A percentile compares a stretch with the other conserved stretches of the same genome.
Conservation (phyloP, 2,113 vertebrate genomes). For the Dunckerocampus dactyliophorus region DNA sequence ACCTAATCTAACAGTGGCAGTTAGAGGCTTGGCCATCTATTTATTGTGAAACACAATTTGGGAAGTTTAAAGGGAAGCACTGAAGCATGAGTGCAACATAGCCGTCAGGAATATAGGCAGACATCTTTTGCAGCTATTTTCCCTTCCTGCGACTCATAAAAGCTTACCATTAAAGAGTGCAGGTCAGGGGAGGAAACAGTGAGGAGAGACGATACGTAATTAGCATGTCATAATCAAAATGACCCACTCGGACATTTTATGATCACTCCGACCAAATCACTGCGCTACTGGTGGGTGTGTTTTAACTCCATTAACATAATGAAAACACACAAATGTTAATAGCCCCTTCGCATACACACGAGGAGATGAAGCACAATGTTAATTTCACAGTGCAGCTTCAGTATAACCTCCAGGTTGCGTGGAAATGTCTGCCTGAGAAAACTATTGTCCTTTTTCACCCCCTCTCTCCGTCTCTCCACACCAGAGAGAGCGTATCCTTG, state of each 20-base stretch:
- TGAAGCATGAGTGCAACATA: conserved; percentile 89
- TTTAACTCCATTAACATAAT: conserved; percentile 99
- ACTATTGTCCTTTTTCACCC: conserved; percentile 36
- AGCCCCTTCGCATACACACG: conserved; percentile 84
- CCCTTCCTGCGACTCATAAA: conserved; percentile 84
- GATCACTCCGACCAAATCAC: conserved; percentile 98
- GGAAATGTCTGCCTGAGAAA: conserved; percentile 76
- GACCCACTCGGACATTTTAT: conserved; percentile 99
- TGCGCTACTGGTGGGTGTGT: conserved; percentile 95
- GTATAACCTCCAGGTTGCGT: conserved; percentile 92
- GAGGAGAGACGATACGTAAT: conserved; percentile 96
- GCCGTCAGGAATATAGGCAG: conserved; percentile 94
- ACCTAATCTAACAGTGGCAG: conserved; percentile 99
- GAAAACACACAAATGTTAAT: conserved; percentile 99
- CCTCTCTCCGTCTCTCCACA: background rate
- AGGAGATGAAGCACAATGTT: conserved; percentile 90
- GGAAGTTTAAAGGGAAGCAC: conserved; percentile 99
- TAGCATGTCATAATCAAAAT: conserved; percentile 99
- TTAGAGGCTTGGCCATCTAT: conserved; percentile 99
- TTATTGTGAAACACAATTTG: conserved; percentile 98
- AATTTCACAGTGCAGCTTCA: conserved; percentile 94
- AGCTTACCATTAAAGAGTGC: conserved; percentile 97
- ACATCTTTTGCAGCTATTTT: conserved; percentile 76
- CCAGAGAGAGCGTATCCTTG: conserved; percentile 78
- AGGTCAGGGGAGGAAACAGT: conserved; percentile 69